Evolutionary conservation across 2,797 vertebrate genomes (phyloP).

Genomic region (Gymnocypris eckloni): DNA sequence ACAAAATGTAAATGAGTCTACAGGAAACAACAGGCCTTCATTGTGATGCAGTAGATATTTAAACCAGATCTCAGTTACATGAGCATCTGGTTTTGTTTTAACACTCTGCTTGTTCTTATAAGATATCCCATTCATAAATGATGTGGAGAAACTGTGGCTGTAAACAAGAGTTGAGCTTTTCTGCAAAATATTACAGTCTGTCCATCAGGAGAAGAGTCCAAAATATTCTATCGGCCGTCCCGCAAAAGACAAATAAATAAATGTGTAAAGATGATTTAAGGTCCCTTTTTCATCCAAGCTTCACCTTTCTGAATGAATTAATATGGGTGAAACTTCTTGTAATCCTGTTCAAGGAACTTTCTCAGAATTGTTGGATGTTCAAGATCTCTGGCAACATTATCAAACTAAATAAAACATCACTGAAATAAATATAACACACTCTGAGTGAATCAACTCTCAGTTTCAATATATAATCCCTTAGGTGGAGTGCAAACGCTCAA

Average conservation of each 20-base stretch:
- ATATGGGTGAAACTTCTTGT: neutral
- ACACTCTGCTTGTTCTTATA: neutral
- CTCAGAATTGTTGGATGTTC: neutral
- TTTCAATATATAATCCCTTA: neutral
- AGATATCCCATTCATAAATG: neutral
- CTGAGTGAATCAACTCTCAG: neutral
- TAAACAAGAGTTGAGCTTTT: neutral
- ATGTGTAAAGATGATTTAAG: neutral
- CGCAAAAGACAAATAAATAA: slow-evolving; percentile 5
- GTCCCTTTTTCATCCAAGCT: neutral
- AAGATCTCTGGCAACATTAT: neutral
- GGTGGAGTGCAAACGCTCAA: neutral
- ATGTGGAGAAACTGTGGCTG: neutral
- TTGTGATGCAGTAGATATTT: neutral
- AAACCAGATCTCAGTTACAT: slow-evolving; percentile 3
- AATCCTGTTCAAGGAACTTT: neutral
- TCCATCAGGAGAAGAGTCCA: slow-evolving; percentile 1
- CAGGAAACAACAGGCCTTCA: neutral
- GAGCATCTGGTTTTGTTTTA: slow-evolving; percentile 29
- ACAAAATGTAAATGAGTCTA: slow-evolving; percentile 21
- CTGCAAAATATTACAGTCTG: slow-evolving; percentile 18
- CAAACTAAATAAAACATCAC: slow-evolving; percentile 9
- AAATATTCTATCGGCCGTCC: neutral
- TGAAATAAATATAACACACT: neutral
- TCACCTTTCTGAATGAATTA: neutral